Base-by-base conservation (phyloP, 2,888 invertebrate genomes). In the Caenorhabditis uteleia region DNA sequence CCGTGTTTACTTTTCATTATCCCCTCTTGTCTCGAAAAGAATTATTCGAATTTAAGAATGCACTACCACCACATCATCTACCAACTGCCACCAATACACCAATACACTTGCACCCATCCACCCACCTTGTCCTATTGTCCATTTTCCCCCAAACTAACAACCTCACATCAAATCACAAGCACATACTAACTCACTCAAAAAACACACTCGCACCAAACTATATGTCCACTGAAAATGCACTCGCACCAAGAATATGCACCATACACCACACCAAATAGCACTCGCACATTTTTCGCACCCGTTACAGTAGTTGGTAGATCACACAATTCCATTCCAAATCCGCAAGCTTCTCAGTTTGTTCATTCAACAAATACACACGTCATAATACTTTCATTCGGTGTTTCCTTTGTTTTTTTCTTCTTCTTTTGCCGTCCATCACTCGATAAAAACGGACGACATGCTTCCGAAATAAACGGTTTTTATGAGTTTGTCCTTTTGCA, bases 331-430 rank as follows among this genome's bases (percentile, higher is more conserved):
- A 38, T 21, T 38, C 14, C 16, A n/a, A 4, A 5, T 10, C 14
- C 34, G n/a, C 6, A 34, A 6, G 3, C 4, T 34, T 36, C 20
- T 25, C 25, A n/a, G 40, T 25, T 14, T 25, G 34, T 21, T 25
- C 40, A 40, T 40, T 40, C 20, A 18, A 23, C 4, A 3, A 5
- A 8, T n/a, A n/a, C n/a, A 25, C 7, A 14, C 21, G 21, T 4
- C 5, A 38, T 7, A 38, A 38, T 38, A 18, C 29, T 40, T 40
- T 42, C 31, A 39, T 20, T 46, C 45, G 45, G 31, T 42, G 43
- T 42, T 44, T 46, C 46, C 31, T 53, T 31, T 43, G 34, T 47
- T 59, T 53, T 53, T 31, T 47, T 21, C 42, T 46, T 21, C 27
- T 50, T 49, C 38, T 34, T 36, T 58, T 49, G 27, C 42, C 45